Base-by-base conservation (phyloP, 2,888 invertebrate genomes). In the Sthenelais limicola region DNA sequence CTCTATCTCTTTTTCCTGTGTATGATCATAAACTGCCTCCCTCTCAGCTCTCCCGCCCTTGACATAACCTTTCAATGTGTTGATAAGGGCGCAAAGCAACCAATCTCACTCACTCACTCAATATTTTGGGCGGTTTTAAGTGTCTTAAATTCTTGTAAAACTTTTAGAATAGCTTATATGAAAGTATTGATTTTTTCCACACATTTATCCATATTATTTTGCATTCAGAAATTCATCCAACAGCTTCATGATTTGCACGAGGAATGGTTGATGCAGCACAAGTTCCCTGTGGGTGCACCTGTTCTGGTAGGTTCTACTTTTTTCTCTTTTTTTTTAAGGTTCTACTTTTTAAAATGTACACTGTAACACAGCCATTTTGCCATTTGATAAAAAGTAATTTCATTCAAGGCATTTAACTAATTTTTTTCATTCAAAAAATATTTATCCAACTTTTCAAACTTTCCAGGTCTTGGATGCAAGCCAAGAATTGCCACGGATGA, bases 201-300 rank as follows among this genome's bases (percentile, higher is more conserved):
- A n/a, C n/a, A n/a, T n/a, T n/a, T 12, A 51, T 24, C 21, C 5
- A 51, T 51, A 9, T 48, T 73, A 24, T 30, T 38, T 0, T 15
- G 32, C n/a, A 51, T 68, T 21, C 52, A 68, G 68, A 38, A 71
- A 35, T 68, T 73, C 30, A 72, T 72, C 3, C 75, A 79, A 24
- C 87, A 87, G 73, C 78, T 88, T 3, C 80, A 83, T 72, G 77
- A 76, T 24, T 74, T 88, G 18, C 74, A 76, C 30, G 76, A 75
- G 38, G 74, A 75, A 26, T 75, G 76, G 76, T 24, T 75, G n/a
- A 73, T 73, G 62, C n/a, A 62, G 33, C 5, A 48, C 9, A 73
- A 68, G 48, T 72, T 24, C 38, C 67, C 72, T 9, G 51, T 72
- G 18, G 32, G 21, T 28, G 72, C 72, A 3, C 67, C 66, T 12